These are phyloP conservation scores for Emesis furor DNA, from an alignment of 2,888 invertebrate genomes.

Conservation along the genomic window DNA sequence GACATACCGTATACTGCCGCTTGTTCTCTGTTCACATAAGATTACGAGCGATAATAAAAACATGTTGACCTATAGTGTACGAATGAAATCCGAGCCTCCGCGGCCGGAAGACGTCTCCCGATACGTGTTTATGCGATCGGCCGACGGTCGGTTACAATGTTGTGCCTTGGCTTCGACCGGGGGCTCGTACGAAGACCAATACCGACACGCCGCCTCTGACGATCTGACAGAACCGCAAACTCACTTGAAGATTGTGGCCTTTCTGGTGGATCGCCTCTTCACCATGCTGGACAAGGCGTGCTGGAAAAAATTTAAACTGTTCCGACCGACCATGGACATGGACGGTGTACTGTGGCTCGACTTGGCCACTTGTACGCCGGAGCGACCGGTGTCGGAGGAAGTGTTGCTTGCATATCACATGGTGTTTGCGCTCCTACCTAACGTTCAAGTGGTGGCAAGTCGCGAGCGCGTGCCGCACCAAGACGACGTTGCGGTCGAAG, in stretches of 20 bases:
- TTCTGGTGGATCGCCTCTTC: slow-evolving; percentile 11
- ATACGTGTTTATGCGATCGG: neutral
- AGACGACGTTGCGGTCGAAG: neutral
- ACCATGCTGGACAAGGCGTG: slow-evolving; percentile 10
- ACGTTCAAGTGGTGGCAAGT: slow-evolving; percentile 16
- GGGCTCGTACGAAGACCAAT: neutral
- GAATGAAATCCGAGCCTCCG: slow-evolving; percentile 21
- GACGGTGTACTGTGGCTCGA: slow-evolving; percentile 17
- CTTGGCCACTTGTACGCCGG: neutral
- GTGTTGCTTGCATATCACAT: slow-evolving; percentile 14
- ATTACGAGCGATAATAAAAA: neutral
- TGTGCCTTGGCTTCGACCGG: neutral
- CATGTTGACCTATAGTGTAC: slow-evolving; percentile 21
- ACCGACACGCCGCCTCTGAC: slow-evolving; percentile 12
- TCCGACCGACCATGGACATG: slow-evolving; percentile 24
- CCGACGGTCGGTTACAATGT: slow-evolving; percentile 15
- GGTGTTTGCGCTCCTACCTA: slow-evolving; percentile 1
- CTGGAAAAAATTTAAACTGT: slow-evolving; percentile 25
- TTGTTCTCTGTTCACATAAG: neutral
- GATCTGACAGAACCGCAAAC: neutral
- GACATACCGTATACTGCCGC: no score
- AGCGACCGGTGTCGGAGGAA: slow-evolving; percentile 6
- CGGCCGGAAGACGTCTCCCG: slow-evolving; percentile 11
- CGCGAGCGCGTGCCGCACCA: neutral
- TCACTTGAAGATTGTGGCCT: slow-evolving; percentile 14